Base-by-base conservation (phyloP, 2,888 invertebrate species). In the Prostheceraeus crozeri region DNA sequence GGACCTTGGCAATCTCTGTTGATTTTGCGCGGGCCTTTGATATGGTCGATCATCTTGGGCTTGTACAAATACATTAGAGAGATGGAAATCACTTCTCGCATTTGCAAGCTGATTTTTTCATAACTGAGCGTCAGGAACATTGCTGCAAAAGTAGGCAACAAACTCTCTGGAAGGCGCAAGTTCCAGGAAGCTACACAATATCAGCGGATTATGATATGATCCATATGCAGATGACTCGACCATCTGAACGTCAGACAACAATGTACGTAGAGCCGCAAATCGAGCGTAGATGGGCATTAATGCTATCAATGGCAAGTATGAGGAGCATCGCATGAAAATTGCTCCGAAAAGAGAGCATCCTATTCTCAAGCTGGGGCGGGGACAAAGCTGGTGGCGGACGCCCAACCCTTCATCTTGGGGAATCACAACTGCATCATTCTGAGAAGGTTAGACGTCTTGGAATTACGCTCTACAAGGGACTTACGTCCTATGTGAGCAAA, bases 51-150 rank as follows among this genome's bases (percentile, higher is more conserved):
- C 48, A 48, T 21, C 14, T 21, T 10, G 27, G 23, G 27, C 48
- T 48, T n/a, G 8, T 30, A 48, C 19, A 48, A 30, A n/a, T 48
- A 11, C 19, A 19, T 48, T n/a, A 10, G 48, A 48, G 23, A 48
- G 23, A 48, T 48, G 48, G 48, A 48, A 19, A 48, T 30, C 53
- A 30, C 35, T 55, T 1, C 28, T 40, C 23, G 11, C 27, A 31
- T 23, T 27, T 1, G 21, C 11, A 36, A 53, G 31, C 23, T 53
- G 40, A 63, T 70, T 60, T n/a, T 28, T 23, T 25, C 48, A 23
- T 48, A 28, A 23, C 23, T 48, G 8, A 48, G 48, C 28, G 48
- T 28, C 19, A 10, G 48, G n/a, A 48, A 48, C 25, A 30, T 30
- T 14, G 48, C 28, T 19, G 25, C 27, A 23, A 48, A 48, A 21